Evolutionary conservation across 2,113 vertebrate genomes (phyloP).

Genomic region (Tretioscincus oriximinensis): DNA sequence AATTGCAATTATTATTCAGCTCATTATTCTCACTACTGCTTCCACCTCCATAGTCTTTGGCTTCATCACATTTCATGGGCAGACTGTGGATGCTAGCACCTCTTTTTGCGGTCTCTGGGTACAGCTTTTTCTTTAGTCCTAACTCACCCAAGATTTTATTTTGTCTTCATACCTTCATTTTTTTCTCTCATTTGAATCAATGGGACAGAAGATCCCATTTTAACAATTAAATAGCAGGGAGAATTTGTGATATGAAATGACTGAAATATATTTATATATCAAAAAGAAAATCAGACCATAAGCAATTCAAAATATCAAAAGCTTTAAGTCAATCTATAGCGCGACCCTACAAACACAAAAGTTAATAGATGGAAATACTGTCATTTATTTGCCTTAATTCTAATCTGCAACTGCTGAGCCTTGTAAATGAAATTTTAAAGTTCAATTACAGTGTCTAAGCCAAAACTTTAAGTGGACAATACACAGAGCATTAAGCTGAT

Average conservation of each 20-base stretch:
- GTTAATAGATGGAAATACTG: conserved; percentile 8
- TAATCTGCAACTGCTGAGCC: neutral
- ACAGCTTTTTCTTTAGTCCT: neutral
- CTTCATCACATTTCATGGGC: too few relatives aligned
- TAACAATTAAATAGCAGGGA: neutral
- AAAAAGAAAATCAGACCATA: conserved; percentile 9
- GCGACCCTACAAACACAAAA: neutral
- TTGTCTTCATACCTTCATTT: neutral
- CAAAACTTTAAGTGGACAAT: accelerated
- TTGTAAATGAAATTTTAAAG: neutral
- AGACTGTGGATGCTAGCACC: too few relatives aligned
- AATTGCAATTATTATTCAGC: neutral
- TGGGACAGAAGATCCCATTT: neutral
- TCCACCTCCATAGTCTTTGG: neutral
- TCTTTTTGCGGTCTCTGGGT: too few relatives aligned
- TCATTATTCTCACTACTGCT: neutral
- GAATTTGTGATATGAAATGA: neutral
- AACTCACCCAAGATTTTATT: neutral
- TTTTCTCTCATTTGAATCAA: conserved; percentile 17
- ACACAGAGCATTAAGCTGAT: neutral
- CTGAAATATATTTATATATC: conserved; percentile 3
- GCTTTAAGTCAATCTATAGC: neutral
- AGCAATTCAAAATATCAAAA: neutral
- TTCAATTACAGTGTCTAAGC: neutral
- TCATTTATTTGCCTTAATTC: neutral